A percentile compares a stretch with the other conserved stretches of the same genome.
Evolutionary conservation across 2,888 invertebrate species (phyloP).

Genomic region (Beris morrisii): DNA sequence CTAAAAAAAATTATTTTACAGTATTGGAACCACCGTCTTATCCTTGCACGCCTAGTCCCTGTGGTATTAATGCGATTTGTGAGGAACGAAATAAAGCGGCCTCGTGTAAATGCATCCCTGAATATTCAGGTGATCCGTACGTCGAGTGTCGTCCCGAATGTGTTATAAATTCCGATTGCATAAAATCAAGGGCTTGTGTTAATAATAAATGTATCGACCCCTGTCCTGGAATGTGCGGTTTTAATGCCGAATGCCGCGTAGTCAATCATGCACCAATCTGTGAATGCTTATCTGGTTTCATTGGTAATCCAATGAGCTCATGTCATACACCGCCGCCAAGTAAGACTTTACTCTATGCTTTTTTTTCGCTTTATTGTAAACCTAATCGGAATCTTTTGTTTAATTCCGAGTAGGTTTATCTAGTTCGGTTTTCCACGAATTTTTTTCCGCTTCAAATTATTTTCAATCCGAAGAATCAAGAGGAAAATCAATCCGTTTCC

Average conservation of each 20-base stretch:
- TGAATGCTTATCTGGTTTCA: slow-evolving; percentile 62
- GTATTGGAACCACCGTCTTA: slow-evolving; percentile 57
- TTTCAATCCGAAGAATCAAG: no score
- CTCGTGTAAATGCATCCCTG: slow-evolving; percentile 65
- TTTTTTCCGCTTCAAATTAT: no score
- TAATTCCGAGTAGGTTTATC: no score
- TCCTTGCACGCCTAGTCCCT: slow-evolving; percentile 68
- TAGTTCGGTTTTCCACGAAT: no score
- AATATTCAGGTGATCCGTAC: slow-evolving; percentile 67
- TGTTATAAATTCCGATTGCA: slow-evolving; percentile 67
- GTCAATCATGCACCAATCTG: slow-evolving; percentile 70
- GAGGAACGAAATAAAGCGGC: slow-evolving; percentile 66
- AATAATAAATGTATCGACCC: slow-evolving; percentile 82
- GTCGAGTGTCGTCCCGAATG: slow-evolving; percentile 71
- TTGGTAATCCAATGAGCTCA: slow-evolving; percentile 63
- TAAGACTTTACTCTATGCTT: slow-evolving; percentile 47
- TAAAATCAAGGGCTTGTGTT: slow-evolving; percentile 64
- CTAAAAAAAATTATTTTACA: slow-evolving; percentile 42
- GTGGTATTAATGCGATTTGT: slow-evolving; percentile 69
- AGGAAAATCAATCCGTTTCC: no score
- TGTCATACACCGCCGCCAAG: slow-evolving; percentile 53
- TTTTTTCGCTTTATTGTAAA: background rate
- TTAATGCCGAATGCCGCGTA: slow-evolving; percentile 73
- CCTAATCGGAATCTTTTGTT: no score
- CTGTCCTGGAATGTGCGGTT: slow-evolving; percentile 80